Conservation (phyloP, 2,797 vertebrate genomes). For the Chlorospingus flavigularis region DNA sequence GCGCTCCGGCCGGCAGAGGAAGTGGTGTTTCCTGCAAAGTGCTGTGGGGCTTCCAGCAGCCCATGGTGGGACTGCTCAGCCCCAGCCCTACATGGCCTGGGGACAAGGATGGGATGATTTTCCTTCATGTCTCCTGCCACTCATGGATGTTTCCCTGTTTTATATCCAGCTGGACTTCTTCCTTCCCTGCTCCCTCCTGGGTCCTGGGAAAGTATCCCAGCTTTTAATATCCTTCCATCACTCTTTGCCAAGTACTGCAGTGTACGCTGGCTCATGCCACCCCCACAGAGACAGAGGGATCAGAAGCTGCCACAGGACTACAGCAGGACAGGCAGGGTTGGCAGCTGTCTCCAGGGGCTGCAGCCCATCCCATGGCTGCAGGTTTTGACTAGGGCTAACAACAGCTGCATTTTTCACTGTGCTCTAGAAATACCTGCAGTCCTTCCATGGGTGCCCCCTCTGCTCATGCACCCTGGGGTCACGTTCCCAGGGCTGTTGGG, state of each 20-base stretch:
- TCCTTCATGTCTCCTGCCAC: neutral
- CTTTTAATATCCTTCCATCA: neutral
- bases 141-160: neutral
- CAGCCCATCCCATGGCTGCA: neutral
- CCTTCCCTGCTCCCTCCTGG: neutral
- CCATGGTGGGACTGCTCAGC: rapidly evolving
- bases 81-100: neutral
- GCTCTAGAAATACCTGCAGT: neutral
- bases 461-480: rapidly evolving
- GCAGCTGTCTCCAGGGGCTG: neutral
- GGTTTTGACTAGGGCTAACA: neutral
- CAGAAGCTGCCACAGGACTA: neutral
- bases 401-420: rapidly evolving
- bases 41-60: neutral
- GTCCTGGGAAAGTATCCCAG: neutral
- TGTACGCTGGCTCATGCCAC: neutral
- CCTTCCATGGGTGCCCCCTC: neutral
- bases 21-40: neutral
- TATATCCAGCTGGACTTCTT: neutral
- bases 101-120: rapidly evolving
- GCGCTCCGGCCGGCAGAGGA: neutral
- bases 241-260: neutral
- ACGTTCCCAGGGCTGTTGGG: neutral
- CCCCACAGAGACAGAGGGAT: neutral
- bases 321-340: neutral